Base-by-base conservation (phyloP, 1,140 invertebrate species). In the Anoplolepis gracilipes region DNA sequence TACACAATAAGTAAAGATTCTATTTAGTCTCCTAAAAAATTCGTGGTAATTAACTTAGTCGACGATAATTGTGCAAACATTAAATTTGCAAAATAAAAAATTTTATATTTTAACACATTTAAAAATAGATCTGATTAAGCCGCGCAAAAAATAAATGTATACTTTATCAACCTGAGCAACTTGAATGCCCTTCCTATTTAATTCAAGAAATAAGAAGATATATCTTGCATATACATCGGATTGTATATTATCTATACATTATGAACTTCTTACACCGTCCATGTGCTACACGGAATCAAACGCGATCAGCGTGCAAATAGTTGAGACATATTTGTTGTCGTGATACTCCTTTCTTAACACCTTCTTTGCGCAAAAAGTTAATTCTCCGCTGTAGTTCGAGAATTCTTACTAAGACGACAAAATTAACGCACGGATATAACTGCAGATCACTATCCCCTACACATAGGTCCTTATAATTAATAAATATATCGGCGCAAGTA, bases 341-440 rank as follows among this genome's bases (percentile, higher is more conserved):
- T 62, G 33, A 53, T 79, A 36, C 22, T 77, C 11, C 39, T 67
- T 72, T 8, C 53, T 53, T 70, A 64, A 22, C 30, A 65, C 39
- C 19, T 39, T n/a, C 22, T 81, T 62, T 33, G 25, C 42, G n/a
- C 22, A 46, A 46, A 61, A 72, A 59, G 65, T 49, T 72, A 55
- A 59, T 82, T n/a, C 59, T n/a, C 36, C 42, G 49, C 53, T 82
- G 53, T 59, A 70, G 67, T 39, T 72, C 53, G 78, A 57, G 78
- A 82, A 82, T 82, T 82, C 78, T 82, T 82, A 82, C n/a, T 28
- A 73, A 82, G 55, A 73, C 49, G 65, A 82, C 11, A 73, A 82
- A 42, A 11, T 72, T 19, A 79, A 79, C 22, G 49, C n/a, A 30
- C 46, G 16, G 46, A 49, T 49, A 49, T 42, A 19, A 49, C 10